Conservation (phyloP, 2,888 invertebrate species). For the Caenorhabditis becei region DNA sequence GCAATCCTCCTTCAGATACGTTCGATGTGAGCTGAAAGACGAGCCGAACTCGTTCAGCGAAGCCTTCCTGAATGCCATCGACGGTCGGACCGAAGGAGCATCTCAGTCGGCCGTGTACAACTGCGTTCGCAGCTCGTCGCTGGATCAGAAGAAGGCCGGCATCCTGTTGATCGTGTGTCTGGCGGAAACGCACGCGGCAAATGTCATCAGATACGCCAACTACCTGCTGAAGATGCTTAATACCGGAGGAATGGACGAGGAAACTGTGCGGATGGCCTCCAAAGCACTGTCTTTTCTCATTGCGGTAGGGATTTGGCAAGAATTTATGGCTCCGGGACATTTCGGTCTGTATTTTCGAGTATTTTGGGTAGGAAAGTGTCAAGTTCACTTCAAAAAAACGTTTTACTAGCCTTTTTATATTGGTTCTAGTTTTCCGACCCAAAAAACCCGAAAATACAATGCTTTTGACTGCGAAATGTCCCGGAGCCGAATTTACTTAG, state of each 20-base stretch:
- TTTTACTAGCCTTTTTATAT: too few relatives aligned
- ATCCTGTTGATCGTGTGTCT: slow-evolving; percentile 72
- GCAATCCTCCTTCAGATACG: slow-evolving; percentile 58
- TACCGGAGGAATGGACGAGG: slow-evolving; percentile 65
- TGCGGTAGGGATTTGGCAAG: slow-evolving; percentile 84
- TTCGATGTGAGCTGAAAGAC: slow-evolving; percentile 66
- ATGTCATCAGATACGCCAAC: slow-evolving; percentile 65
- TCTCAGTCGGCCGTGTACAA: slow-evolving; percentile 59
- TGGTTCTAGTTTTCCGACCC: too few relatives aligned
- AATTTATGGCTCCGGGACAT: too few relatives aligned
- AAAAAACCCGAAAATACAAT: too few relatives aligned
- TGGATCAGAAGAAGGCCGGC: slow-evolving; percentile 63
- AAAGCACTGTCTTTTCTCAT: slow-evolving; percentile 94
- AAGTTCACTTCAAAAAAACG: neutral
- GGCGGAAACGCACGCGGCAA: slow-evolving; percentile 60
- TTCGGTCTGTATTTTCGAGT: too few relatives aligned
- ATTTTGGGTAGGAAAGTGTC: too few relatives aligned
- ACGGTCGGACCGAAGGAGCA: slow-evolving; percentile 54
- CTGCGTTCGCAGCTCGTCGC: slow-evolving; percentile 34
- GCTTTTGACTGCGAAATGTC: too few relatives aligned
- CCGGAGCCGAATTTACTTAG: too few relatives aligned
- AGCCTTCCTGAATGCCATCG: slow-evolving; percentile 63
- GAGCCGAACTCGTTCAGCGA: slow-evolving; percentile 59
- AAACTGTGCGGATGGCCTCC: slow-evolving; percentile 96
- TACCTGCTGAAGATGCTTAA: slow-evolving; percentile 65